Evolutionary conservation across 2,888 invertebrate species (phyloP), one percentile per base, ranked within the genome.

Genomic region (Tenthredo distinguenda): DNA sequence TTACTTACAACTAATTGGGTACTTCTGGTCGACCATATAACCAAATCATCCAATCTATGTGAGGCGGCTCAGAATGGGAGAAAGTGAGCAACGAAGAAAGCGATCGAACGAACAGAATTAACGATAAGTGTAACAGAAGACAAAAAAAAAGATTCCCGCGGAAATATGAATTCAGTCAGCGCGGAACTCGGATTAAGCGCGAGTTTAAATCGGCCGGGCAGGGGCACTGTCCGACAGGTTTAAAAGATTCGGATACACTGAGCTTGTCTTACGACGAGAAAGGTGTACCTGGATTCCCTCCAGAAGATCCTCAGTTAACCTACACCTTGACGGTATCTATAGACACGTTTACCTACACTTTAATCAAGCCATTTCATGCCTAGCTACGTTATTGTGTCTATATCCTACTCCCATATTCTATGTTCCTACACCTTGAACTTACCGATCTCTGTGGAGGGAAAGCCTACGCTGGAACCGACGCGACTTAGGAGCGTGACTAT

Each of bases 271-370:
- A 34, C 65, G 47, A 18, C 83, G 68, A 83, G 83, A 83, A 83
- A 83, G 83, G 83, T 43, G 50, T 83, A 68, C 68, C 10, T 83
- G 83, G 34, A 83, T 83, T 83, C 83, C 83, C 83, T 83, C 83
- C 83, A 83, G 83, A 34, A 68, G 83, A 83, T 83, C 37, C 83
- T 43, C 83, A 65, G 34, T 83, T 43, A 71, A 83, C 83, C 83
- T 47, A 65, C 83, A 68, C 71, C 43, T 68, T 26, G 81, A 34
- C 47, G 12, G 55, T 77, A 77, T 77, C 31, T 77, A 50, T 47
- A 77, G 7, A 47, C 26, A 77, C 55, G 55, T 77, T 62, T 21
- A 81, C 58, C 62, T 62, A 58, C 15, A 81, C 34, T 62, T 77
- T 55, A 77, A 50, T 77, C 50, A 50, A 26, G 18, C 77, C 77